phyloP scores from a whole-genome alignment of 1,140 invertebrate genomes.

The Dolichoris vasculosae region DNA sequence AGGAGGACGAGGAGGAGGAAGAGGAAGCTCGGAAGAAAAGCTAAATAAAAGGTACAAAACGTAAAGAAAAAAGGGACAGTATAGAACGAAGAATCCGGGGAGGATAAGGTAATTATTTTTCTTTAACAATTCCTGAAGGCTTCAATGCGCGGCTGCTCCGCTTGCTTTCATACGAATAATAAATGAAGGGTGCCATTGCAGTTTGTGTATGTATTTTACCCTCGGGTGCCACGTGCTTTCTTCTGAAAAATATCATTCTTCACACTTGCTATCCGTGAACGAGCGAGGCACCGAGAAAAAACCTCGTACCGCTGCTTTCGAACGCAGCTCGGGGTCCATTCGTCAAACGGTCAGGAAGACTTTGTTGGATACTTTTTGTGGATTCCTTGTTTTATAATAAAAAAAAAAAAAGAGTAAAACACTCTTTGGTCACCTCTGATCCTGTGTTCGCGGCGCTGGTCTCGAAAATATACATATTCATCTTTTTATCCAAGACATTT shows the following conservation, averaged over 20 bases:
- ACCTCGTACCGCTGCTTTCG: not conserved
- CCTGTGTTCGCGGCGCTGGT: not conserved
- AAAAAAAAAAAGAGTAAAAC: too few species aligned
- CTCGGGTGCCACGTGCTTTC: slow-evolving; percentile 36
- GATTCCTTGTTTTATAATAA: slow-evolving; percentile 52
- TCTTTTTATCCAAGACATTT: not conserved
- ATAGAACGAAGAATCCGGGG: not conserved
- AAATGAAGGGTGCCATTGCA: slow-evolving; percentile 59
- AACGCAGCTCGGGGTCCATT: slow-evolving; percentile 55
- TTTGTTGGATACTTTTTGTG: slow-evolving; percentile 57
- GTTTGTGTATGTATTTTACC: slow-evolving; percentile 45
- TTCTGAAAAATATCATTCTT: slow-evolving; percentile 61
- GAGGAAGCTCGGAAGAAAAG: not conserved
- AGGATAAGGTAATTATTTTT: slow-evolving; percentile 56
- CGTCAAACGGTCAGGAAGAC: slow-evolving; percentile 62
- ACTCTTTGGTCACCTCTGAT: slow-evolving; percentile 2
- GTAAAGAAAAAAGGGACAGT: not conserved
- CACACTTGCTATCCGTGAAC: slow-evolving; percentile 26
- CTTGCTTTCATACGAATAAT: slow-evolving; percentile 60
- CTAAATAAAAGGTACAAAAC: not conserved
- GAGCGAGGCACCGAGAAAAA: not conserved
- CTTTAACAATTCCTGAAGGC: slow-evolving; percentile 64
- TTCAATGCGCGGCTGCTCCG: slow-evolving; percentile 52
- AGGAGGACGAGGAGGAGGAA: not conserved
- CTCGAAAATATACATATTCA: not conserved